Evolutionary conservation across 1,140 invertebrate genomes (phyloP).

Genomic region (Meloidogyne exigua): DNA sequence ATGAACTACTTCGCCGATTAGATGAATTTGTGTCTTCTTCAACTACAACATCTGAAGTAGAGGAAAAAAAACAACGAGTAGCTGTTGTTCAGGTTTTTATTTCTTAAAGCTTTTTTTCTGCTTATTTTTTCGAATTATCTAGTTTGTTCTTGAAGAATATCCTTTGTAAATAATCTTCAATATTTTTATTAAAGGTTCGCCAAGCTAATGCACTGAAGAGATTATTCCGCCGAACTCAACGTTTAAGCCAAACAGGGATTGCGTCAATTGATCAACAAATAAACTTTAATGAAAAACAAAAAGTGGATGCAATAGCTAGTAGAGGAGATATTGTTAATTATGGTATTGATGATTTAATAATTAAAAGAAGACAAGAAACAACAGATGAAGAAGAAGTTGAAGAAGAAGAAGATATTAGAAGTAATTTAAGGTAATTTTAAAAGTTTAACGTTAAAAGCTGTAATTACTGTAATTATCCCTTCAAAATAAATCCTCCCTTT

Average conservation of each 20-base stretch:
- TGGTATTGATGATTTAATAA: not conserved
- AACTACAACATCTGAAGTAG: not conserved
- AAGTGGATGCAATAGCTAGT: not conserved
- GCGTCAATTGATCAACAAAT: slow-evolving; percentile 1
- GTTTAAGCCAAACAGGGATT: slow-evolving; percentile 7
- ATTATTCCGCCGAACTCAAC: slow-evolving; percentile 8
- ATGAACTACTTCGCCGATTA: slow-evolving; percentile 7
- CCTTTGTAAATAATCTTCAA: no score
- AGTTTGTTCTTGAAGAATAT: no score
- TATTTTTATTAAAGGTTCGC: slow-evolving; percentile 17
- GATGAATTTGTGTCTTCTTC: slow-evolving; percentile 4
- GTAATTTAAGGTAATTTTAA: not conserved
- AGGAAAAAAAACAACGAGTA: not conserved
- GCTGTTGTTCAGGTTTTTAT: slow-evolving; percentile 21
- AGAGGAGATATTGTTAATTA: not conserved
- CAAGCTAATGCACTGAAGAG: not conserved
- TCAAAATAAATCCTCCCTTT: no score
- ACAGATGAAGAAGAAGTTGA: not conserved
- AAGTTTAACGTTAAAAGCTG: no score
- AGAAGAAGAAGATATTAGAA: not conserved
- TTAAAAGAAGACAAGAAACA: not conserved
- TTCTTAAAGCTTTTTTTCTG: no score
- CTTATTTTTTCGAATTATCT: no score
- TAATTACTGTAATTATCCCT: no score
- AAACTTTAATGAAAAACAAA: not conserved